Conservation (phyloP, 2,113 vertebrate species). For the Ammodytes dubius region DNA sequence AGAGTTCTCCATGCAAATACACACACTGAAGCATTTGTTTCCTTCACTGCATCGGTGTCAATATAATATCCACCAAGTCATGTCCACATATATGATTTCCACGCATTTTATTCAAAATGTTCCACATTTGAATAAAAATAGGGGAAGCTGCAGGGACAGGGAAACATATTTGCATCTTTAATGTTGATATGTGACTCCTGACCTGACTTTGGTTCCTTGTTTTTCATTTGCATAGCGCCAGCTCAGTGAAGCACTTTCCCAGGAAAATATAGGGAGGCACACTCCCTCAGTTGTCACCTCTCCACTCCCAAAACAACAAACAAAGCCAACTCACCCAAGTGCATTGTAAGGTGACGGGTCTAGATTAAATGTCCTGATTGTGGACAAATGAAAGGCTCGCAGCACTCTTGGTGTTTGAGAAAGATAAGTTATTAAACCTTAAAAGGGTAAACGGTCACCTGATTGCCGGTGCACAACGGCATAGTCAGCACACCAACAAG, state of each 20-base stretch:
- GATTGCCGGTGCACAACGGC: background rate
- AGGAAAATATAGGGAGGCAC: background rate
- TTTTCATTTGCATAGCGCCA: background rate
- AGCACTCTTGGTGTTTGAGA: conserved; percentile 48
- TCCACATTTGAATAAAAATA: background rate
- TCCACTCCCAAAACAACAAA: background rate
- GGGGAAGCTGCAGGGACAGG: background rate
- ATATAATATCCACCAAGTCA: background rate
- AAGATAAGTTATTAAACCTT: conserved; percentile 40
- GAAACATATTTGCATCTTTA: background rate
- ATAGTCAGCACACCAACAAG: conserved; percentile 4
- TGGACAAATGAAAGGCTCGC: conserved; percentile 9
- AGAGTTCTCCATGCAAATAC: conserved; percentile 28
- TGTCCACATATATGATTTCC: background rate
- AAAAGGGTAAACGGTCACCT: conserved; percentile 34
- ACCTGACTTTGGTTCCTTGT: background rate
- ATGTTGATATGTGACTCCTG: background rate
- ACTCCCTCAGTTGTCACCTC: conserved; percentile 17
- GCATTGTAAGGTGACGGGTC: background rate
- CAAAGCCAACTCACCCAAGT: conserved; percentile 3
- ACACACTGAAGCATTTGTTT: background rate
- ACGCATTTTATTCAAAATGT: background rate
- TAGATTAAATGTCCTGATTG: conserved; percentile 4
- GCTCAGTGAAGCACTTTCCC: background rate
- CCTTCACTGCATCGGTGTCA: background rate